phyloP scores from a whole-genome alignment of 2,888 invertebrate species.

The Lumbricus terrestris region DNA sequence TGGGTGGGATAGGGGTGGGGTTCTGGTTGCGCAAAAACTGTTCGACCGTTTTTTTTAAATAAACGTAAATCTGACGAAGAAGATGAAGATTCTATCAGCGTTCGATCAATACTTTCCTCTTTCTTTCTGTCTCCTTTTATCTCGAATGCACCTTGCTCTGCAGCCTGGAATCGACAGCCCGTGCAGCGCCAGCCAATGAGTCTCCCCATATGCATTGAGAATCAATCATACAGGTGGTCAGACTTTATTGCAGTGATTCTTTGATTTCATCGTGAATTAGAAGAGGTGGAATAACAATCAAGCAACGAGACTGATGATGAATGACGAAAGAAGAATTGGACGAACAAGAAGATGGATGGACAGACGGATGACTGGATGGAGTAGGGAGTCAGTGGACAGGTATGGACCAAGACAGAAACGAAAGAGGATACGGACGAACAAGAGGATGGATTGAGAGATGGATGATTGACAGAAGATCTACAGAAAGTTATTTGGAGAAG shows the following conservation, averaged over 20 bases:
- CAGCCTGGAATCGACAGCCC: not conserved
- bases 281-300: not conserved
- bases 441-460: too few relatives aligned
- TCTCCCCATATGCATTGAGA: not conserved
- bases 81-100: not conserved
- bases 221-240: slow-evolving; percentile 3
- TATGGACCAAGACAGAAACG: not conserved
- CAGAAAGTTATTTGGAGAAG: not conserved
- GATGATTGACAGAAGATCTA: not conserved
- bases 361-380: not conserved
- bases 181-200: not conserved
- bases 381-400: not conserved
- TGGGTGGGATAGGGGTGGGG: too few relatives aligned
- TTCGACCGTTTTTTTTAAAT: not conserved
- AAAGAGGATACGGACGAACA: not conserved
- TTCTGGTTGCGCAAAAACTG: not conserved
- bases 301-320: not conserved
- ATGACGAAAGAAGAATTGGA: not conserved
- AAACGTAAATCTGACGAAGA: too few relatives aligned
- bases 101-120: not conserved
- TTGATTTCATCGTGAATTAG: not conserved
- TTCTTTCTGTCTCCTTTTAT: not conserved
- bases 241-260: not conserved
- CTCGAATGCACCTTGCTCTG: not conserved
- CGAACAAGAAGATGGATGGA: not conserved